Base-by-base conservation (phyloP, 2,888 invertebrate genomes). In the Camponotus fellah region DNA sequence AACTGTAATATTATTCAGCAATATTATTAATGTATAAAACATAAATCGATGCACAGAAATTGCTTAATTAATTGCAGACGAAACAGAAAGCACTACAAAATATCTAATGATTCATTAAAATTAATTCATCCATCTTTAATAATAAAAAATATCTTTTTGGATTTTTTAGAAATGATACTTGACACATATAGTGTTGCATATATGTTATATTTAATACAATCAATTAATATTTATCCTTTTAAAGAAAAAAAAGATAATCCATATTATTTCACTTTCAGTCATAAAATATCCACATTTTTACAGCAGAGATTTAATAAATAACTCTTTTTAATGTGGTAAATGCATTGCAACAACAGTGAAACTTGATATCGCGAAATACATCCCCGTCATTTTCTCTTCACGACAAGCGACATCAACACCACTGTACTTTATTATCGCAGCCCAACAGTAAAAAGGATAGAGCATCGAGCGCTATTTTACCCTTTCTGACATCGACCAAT, bases 401-500 rank as follows among this genome's bases (percentile, higher is more conserved):
- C 26, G 79, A 69, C 69, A 79, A 80, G 79, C 79, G 60, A 66
- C 82, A 76, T 80, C 64, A 86, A 85, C 84, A 75, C 82, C 89
- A 85, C 81, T 85, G 87, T 85, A 85, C 74, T 81, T 82, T 76
- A 40, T 82, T 80, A 85, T 80, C 83, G 83, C 88, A 88, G 88
- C 88, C 88, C 86, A 88, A 86, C 86, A 53, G 64, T 88, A 49
- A 82, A 82, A 89, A 84, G 86, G 69, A 76, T 72, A 83, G 76
- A 88, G 87, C 83, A 80, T 85, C 80, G 83, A 76, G 74, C 83
- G 66, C 72, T 85, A 69, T 74, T 83, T 82, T 82, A 71, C 62
- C 64, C 79, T 72, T 86, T 83, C 60, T 77, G 56, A 85, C 85
- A 86, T 76, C 17, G 84, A 82, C 75, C 74, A 82, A 85, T 88